Evolutionary conservation across 2,797 vertebrate genomes (phyloP).

Genomic region (Falco berigora): DNA sequence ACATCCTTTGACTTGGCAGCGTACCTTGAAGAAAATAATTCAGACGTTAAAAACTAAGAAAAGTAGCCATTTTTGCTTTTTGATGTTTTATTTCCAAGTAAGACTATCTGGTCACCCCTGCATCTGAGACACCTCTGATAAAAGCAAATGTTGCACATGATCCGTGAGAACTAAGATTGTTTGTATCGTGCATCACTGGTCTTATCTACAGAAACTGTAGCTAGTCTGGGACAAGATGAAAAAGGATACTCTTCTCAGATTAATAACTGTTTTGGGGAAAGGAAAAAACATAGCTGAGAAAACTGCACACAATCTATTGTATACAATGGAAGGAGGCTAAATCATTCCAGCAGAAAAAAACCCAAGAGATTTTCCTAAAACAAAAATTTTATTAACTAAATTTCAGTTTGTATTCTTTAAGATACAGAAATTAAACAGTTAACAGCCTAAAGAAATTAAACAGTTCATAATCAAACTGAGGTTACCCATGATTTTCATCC

Average conservation of each 20-base stretch:
- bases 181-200: background rate
- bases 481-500: background rate
- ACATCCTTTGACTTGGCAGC: background rate
- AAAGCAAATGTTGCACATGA: background rate
- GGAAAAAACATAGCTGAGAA: background rate
- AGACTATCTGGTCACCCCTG: background rate
- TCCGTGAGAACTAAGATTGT: background rate
- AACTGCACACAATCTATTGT: background rate
- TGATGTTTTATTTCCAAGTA: background rate
- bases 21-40: background rate
- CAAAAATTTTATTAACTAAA: background rate
- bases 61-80: background rate
- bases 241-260: background rate
- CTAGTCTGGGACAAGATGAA: background rate
- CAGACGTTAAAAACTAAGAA: background rate
- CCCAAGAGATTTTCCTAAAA: background rate
- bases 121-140: background rate
- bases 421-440: background rate
- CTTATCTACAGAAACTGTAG: background rate
- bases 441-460: background rate
- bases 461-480: background rate
- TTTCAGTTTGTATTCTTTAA: background rate
- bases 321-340: background rate
- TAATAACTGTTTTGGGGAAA: background rate
- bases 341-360: background rate